Evolutionary conservation across 2,888 invertebrate species (phyloP).

Genomic region (Agriopis aurantiaria): DNA sequence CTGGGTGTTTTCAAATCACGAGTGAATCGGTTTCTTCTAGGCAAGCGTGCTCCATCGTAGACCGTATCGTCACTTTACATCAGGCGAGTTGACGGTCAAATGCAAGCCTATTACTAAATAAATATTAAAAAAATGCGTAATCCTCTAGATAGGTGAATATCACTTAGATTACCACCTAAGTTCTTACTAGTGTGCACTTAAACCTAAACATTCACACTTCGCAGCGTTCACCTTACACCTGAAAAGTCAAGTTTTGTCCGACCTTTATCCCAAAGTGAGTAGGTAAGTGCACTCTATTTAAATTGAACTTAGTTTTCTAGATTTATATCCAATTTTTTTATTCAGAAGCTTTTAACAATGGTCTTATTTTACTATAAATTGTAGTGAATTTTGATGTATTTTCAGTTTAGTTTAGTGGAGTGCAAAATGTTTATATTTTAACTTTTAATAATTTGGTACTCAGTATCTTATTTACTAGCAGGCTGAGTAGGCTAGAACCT

Average conservation of each 20-base stretch:
- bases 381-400: constrained; percentile 4
- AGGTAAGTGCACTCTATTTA: constrained; percentile 8
- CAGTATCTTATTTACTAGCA: too few relatives aligned
- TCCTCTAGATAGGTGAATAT: too few relatives aligned
- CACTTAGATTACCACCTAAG: too few relatives aligned
- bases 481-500: too few relatives aligned
- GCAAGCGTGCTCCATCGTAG: too few relatives aligned
- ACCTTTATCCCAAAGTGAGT: constrained; percentile 1
- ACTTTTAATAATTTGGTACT: not conserved
- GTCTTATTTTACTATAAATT: constrained; percentile 3
- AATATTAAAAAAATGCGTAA: too few relatives aligned
- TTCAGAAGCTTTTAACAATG: constrained; percentile 16
- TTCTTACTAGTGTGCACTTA: too few relatives aligned
- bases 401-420: not conserved
- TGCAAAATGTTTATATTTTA: not conserved
- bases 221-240: not conserved
- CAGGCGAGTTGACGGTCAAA: too few relatives aligned
- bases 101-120: too few relatives aligned
- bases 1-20: too few relatives aligned
- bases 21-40: too few relatives aligned
- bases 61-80: too few relatives aligned
- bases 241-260: constrained; percentile 6
- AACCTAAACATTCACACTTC: not conserved
- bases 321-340: constrained; percentile 10
- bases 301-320: constrained; percentile 10